Conservation (phyloP, 2,113 vertebrate genomes). For the Grammatotria lemairii region DNA sequence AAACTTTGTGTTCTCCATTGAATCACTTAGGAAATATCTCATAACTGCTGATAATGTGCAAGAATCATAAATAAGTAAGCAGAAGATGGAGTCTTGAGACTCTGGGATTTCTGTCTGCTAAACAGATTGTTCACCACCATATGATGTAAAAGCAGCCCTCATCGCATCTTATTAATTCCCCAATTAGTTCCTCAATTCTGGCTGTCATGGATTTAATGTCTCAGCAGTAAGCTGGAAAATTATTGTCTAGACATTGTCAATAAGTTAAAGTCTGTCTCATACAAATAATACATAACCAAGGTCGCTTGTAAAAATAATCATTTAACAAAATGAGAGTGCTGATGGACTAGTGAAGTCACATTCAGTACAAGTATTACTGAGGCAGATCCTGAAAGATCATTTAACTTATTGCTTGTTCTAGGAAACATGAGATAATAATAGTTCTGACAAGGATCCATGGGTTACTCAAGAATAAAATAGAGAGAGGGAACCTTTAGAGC, state of each 20-base stretch:
- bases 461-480: not conserved
- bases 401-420: not conserved
- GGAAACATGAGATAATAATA: not conserved
- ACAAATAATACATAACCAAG: not conserved
- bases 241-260: conserved; percentile 32
- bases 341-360: not conserved
- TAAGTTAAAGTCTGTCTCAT: not conserved
- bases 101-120: conserved; percentile 1
- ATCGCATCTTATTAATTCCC: conserved; percentile 36
- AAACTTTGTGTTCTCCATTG: not conserved
- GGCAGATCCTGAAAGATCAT: not conserved
- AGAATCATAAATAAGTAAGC: conserved; percentile 18
- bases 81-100: not conserved
- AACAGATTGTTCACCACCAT: conserved; percentile 16
- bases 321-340: not conserved
- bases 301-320: not conserved
- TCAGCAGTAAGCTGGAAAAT: conserved; percentile 40
- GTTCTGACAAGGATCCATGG: not conserved
- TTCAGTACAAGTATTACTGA: not conserved
- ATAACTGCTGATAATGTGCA: not conserved
- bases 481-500: not conserved
- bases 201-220: conserved; percentile 28
- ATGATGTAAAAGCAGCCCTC: not conserved
- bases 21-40: conserved; percentile 26
- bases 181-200: conserved; percentile 27